These are phyloP conservation scores for Dolichotis patagonum DNA, from an alignment of 2,113 vertebrate genomes.

Conservation along the genomic window DNA sequence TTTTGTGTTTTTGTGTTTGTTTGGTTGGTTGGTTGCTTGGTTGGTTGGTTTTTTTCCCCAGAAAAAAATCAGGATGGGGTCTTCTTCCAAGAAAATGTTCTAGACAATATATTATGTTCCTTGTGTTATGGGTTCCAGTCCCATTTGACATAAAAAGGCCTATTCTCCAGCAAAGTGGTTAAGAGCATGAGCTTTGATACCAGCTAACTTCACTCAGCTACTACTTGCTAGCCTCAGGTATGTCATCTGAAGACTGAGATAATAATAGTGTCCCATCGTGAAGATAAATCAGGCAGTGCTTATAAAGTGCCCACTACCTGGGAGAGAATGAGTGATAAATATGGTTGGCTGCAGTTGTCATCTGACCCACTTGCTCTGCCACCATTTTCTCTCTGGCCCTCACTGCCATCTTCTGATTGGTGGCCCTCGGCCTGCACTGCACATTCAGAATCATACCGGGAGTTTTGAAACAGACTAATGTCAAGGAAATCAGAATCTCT, in stretches of 20 bases:
- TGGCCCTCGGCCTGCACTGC: not conserved
- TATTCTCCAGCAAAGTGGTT: not conserved
- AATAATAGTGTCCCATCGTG: not conserved
- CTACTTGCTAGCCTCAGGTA: not conserved
- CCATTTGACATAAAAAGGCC: not conserved
- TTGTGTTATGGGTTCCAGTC: not conserved
- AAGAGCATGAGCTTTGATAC: not conserved
- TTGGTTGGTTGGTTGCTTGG: not conserved
- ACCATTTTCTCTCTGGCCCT: not conserved
- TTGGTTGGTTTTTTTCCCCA: not conserved
- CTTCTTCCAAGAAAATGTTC: not conserved
- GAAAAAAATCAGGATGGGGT: not conserved
- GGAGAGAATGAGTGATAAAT: not conserved
- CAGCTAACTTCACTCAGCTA: not conserved
- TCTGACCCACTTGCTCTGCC: too few relatives aligned
- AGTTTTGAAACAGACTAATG: not conserved
- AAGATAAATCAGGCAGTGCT: not conserved
- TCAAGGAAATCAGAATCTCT: not conserved
- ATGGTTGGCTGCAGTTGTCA: not conserved
- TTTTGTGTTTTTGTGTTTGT: not conserved
- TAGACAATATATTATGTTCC: not conserved
- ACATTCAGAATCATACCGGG: not conserved
- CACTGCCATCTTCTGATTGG: not conserved
- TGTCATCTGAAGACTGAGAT: not conserved
- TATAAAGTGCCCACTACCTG: not conserved